phyloP scores from a whole-genome alignment of 2,888 invertebrate genomes.

The Dyspetes luteomarginatus region DNA sequence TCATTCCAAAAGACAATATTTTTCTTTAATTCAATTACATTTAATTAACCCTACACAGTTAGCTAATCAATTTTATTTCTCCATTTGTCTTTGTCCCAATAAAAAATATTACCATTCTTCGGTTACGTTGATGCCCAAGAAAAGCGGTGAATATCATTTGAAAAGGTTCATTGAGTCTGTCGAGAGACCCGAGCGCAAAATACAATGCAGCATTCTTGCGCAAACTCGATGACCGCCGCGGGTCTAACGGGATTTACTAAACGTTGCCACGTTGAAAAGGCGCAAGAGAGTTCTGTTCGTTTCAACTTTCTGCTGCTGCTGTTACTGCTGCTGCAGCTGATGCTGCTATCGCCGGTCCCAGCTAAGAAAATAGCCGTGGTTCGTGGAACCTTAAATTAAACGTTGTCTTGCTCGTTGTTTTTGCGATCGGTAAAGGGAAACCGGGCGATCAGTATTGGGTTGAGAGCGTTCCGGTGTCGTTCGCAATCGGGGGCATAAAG shows the following conservation, averaged over 20 bases:
- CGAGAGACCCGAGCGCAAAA: conserved; percentile 38
- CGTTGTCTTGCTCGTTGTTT: conserved; percentile 76
- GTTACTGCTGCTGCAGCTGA: conserved; percentile 12
- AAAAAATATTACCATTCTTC: not conserved
- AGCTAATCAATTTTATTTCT: too few relatives aligned
- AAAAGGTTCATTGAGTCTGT: conserved; percentile 44
- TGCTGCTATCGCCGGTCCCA: conserved; percentile 40
- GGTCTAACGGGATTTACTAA: conserved; percentile 63
- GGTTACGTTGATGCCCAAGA: not conserved
- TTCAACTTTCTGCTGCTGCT: conserved; percentile 29
- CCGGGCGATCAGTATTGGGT: conserved; percentile 74
- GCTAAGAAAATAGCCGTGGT: conserved; percentile 62
- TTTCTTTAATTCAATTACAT: too few relatives aligned
- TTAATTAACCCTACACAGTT: too few relatives aligned
- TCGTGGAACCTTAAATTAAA: conserved; percentile 80
- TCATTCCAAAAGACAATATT: too few relatives aligned
- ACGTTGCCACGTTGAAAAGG: conserved; percentile 46
- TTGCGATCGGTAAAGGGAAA: conserved; percentile 74
- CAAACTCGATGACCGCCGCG: conserved; percentile 49
- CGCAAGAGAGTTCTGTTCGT: conserved; percentile 25
- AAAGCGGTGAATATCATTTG: conserved; percentile 23
- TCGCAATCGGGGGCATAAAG: conserved; percentile 83
- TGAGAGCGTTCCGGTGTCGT: conserved; percentile 83
- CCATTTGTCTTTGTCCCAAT: not conserved
- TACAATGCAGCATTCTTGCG: conserved; percentile 52